Base-by-base conservation (phyloP, 2,797 vertebrate genomes). In the Prunella strophiata region DNA sequence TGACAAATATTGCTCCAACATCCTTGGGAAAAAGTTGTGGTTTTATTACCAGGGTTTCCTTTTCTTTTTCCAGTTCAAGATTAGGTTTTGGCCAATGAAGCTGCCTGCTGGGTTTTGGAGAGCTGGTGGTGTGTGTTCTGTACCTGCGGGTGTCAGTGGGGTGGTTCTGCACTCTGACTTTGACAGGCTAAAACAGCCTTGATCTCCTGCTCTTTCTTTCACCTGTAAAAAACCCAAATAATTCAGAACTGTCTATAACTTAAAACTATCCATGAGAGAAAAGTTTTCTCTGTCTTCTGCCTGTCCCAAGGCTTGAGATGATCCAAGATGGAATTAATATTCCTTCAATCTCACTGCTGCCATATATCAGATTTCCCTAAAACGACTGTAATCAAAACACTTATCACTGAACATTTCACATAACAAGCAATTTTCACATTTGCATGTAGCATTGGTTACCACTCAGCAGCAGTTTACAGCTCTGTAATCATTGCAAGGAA, bases 121-220 rank as follows among this genome's bases (percentile, higher is more conserved):
- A 70, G 38, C 42, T 77, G 59, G 27, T 2, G 1, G 6, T 19
- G 42, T 47, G 55, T 66, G 17, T 32, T 65, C 51, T 2, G 1
- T 36, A 36, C 30, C 65, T n/a, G 25, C 0, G 0, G 27, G n/a
- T 88, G 45, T n/a, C 0, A 0, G 15, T 2, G 7, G 10, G 11
- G 3, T 47, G 63, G 10, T 40, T 91, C 68, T 91, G n/a, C 45
- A 18, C n/a, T 42, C 78, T 47, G 40, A 30, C 9, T 71, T 77
- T 67, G n/a, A 62, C 38, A 77, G 57, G 20, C 20, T 66, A 7
- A 29, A 62, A 50, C 16, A 51, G 29, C 23, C 54, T 66, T 34
- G 32, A 42, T 48, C 38, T 48, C 59, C 45, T 75, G n/a, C 63
- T 55, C 32, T 51, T 92, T 32, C 38, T 20, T 63, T 58, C 34